These are phyloP conservation scores for crab-eating macaque (Macaca fascicularis) DNA, from an alignment of 2,113 vertebrate species.

Conservation along the genomic window DNA sequence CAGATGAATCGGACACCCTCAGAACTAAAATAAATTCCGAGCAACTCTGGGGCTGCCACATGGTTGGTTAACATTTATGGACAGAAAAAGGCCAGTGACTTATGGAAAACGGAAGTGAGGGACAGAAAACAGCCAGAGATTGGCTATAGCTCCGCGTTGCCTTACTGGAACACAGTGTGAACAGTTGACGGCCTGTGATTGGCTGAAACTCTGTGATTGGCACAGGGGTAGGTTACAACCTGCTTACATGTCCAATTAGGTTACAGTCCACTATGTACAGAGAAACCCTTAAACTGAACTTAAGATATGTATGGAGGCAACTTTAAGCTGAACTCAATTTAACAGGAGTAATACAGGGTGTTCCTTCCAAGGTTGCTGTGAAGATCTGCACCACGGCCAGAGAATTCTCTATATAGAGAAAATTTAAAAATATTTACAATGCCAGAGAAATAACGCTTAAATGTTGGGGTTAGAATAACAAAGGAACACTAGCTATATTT, in stretches of 20 bases:
- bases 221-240: not conserved
- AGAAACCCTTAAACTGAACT: not conserved
- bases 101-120: not conserved
- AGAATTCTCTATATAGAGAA: not conserved
- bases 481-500: not conserved
- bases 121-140: not conserved
- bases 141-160: not conserved
- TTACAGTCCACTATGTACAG: not conserved
- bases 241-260: not conserved
- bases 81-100: not conserved
- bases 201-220: not conserved
- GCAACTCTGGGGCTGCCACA: not conserved
- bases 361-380: rapidly evolving
- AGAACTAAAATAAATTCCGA: not conserved
- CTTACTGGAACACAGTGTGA: not conserved
- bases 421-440: not conserved
- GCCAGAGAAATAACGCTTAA: not conserved
- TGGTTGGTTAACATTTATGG: not conserved
- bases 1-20: not conserved
- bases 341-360: too few relatives aligned
- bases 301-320: not conserved
- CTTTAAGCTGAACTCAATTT: not conserved
- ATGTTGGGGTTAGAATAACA: not conserved
- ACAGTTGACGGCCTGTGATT: not conserved
- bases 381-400: not conserved